These are phyloP conservation scores for Cacatua alba DNA, from an alignment of 2,113 vertebrate genomes.

Conservation along the genomic window DNA sequence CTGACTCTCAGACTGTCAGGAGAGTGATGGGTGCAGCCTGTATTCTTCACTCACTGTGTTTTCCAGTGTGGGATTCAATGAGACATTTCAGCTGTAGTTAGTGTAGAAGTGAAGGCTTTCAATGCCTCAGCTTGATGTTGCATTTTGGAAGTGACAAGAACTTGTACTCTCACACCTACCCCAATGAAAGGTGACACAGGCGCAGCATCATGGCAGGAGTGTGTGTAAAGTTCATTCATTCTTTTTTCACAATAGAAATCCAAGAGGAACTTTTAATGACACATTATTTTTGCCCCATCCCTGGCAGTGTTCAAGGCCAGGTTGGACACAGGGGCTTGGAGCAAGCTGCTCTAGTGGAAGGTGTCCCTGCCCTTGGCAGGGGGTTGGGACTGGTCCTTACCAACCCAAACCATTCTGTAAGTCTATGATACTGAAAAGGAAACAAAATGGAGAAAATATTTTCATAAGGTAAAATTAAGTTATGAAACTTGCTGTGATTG, in stretches of 20 bases:
- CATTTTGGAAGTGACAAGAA: accelerated
- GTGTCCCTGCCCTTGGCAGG: not conserved
- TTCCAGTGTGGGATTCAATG: not conserved
- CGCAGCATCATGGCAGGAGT: not conserved
- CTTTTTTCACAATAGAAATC: not conserved
- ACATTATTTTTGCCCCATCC: not conserved
- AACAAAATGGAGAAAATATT: not conserved
- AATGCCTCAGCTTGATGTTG: not conserved
- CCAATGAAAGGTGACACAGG: not conserved
- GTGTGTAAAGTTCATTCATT: not conserved
- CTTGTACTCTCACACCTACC: not conserved
- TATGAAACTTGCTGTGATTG: not conserved
- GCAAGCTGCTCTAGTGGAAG: not conserved
- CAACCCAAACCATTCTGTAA: not conserved
- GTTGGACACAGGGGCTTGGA: not conserved
- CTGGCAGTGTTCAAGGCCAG: not conserved
- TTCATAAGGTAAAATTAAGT: not conserved
- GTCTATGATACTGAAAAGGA: not conserved
- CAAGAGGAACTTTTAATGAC: not conserved
- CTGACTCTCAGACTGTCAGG: not conserved
- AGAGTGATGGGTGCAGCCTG: not conserved
- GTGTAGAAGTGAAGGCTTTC: not conserved
- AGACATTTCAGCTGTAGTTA: not conserved
- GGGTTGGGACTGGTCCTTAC: not conserved
- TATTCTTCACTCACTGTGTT: not conserved